Evolutionary conservation across 2,797 vertebrate species (phyloP).

Genomic region (Hippoglossus hippoglossus): DNA sequence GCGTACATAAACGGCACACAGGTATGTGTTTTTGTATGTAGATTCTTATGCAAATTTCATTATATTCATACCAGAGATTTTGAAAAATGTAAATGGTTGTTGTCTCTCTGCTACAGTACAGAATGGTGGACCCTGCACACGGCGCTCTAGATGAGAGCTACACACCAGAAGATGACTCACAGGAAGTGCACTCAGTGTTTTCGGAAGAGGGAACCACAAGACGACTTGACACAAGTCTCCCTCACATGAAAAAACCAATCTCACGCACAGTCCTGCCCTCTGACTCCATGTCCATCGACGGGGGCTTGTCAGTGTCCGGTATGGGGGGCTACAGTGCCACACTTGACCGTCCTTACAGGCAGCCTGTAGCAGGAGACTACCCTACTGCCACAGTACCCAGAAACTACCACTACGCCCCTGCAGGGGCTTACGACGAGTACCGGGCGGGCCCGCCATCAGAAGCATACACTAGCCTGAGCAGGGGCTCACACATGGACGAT

Average conservation of each 20-base stretch:
- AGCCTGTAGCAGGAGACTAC: constrained; percentile 81
- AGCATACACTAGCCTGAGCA: constrained; percentile 90
- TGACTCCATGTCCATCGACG: constrained; percentile 89
- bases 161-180: constrained; percentile 92
- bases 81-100: neutral
- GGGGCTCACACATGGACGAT: constrained; percentile 92
- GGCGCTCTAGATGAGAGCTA: constrained; percentile 90
- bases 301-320: constrained; percentile 80
- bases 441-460: constrained; percentile 83
- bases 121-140: constrained; percentile 94
- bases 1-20: constrained; percentile 92
- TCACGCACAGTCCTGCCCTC: constrained; percentile 89
- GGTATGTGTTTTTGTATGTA: constrained; percentile 71
- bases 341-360: constrained; percentile 92
- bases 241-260: constrained; percentile 93
- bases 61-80: neutral
- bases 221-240: constrained; percentile 82
- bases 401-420: constrained; percentile 93
- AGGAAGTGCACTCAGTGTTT: constrained; percentile 90
- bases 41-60: neutral
- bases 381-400: constrained; percentile 92
- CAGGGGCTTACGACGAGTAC: constrained; percentile 82
- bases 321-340: constrained; percentile 91
- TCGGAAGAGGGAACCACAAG: constrained; percentile 92
- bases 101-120: constrained; percentile 81